phyloP scores from a whole-genome alignment of 2,113 vertebrate genomes.

The Petromus typicus region DNA sequence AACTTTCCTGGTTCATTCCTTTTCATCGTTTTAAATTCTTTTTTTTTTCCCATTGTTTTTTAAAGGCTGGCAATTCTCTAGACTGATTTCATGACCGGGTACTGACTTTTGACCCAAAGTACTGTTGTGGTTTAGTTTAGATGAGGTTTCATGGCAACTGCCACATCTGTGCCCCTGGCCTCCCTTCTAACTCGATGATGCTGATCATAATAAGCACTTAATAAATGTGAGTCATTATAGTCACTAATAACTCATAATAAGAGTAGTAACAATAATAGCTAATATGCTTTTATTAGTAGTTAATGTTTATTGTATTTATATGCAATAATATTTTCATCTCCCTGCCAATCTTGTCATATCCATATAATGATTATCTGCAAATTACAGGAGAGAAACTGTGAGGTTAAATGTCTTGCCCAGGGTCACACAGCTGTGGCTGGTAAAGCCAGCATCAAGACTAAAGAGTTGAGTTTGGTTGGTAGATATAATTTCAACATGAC shows the following conservation, averaged over 20 bases:
- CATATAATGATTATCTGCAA: not conserved
- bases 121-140: not conserved
- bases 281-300: not conserved
- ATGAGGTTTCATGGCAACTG: slow-evolving; percentile 9
- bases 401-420: not conserved
- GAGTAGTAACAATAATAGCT: not conserved
- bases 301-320: slow-evolving; percentile 18
- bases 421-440: not conserved
- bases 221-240: not conserved
- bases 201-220: not conserved
- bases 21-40: not conserved
- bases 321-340: not conserved
- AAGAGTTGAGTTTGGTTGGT: not conserved
- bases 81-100: not conserved
- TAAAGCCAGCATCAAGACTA: not conserved
- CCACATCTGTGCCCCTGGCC: not conserved
- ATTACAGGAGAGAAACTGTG: not conserved
- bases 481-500: not conserved
- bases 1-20: not conserved
- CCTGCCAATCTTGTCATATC: not conserved
- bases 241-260: not conserved
- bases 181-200: not conserved
- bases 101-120: not conserved
- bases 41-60: not conserved
- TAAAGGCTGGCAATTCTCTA: not conserved